Conservation (phyloP, 2,113 vertebrate species). For the Dicaeum eximium region DNA sequence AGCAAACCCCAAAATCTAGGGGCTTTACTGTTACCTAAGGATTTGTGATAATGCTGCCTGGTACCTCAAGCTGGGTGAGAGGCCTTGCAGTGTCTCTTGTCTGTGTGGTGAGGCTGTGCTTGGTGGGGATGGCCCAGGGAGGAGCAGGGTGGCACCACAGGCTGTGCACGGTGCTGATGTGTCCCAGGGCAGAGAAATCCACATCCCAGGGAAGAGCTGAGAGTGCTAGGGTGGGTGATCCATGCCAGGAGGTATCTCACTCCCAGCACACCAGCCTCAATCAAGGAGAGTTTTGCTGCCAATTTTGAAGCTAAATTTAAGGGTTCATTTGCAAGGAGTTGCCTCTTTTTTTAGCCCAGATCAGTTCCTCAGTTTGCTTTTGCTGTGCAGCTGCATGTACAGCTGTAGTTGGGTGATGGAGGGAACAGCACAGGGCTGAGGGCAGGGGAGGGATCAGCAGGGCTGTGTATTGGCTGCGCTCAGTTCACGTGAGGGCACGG, state of each 20-base stretch:
- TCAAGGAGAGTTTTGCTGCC: background rate
- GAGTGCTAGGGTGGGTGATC: rapidly evolving
- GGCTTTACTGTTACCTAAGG: background rate
- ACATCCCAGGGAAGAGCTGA: background rate
- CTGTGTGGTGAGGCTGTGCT: background rate
- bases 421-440: background rate
- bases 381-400: background rate
- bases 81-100: rapidly evolving
- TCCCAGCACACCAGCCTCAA: background rate
- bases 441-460: background rate
- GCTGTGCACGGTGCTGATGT: background rate
- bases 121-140: background rate
- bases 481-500: background rate
- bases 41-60: background rate
- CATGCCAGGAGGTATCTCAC: background rate
- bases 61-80: background rate
- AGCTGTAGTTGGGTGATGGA: background rate
- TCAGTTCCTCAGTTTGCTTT: background rate
- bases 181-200: background rate
- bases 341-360: conserved; percentile 6
- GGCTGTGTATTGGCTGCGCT: background rate
- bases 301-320: conserved; percentile 18
- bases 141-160: rapidly evolving
- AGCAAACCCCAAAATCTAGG: background rate
- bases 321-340: background rate